phyloP scores from a whole-genome alignment of 2,888 invertebrate genomes.

The Atethmia centrago region DNA sequence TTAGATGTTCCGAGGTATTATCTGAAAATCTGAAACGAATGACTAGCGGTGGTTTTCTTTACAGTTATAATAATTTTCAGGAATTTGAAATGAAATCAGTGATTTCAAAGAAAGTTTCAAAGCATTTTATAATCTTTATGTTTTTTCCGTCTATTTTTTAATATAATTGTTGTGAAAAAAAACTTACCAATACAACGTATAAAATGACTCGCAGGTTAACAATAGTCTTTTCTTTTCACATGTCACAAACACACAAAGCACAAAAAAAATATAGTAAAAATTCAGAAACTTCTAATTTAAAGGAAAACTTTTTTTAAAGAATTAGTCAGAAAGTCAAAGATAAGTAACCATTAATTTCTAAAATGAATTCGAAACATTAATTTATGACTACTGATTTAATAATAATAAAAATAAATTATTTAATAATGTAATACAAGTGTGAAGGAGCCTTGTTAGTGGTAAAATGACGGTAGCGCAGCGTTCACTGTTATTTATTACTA shows the following conservation, averaged over 20 bases:
- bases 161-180: neutral
- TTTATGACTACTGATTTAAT: neutral
- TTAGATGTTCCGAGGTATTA: no score
- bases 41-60: neutral
- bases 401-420: constrained; percentile 6
- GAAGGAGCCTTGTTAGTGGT: constrained; percentile 45
- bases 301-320: neutral
- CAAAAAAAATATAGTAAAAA: neutral
- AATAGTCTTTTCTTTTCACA: constrained; percentile 36
- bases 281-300: neutral
- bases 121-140: neutral
- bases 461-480: constrained; percentile 67
- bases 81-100: neutral
- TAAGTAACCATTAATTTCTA: neutral
- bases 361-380: neutral
- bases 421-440: constrained; percentile 42
- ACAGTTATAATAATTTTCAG: neutral
- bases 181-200: constrained; percentile 35
- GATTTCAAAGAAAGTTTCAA: no score
- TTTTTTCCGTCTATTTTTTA: neutral
- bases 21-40: no score
- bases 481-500: constrained; percentile 74
- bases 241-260: constrained; percentile 40
- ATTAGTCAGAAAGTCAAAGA: neutral
- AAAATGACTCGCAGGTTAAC: constrained; percentile 4